Base-by-base conservation (phyloP, 1,140 invertebrate species). In the Oncopodura yosiiana region DNA sequence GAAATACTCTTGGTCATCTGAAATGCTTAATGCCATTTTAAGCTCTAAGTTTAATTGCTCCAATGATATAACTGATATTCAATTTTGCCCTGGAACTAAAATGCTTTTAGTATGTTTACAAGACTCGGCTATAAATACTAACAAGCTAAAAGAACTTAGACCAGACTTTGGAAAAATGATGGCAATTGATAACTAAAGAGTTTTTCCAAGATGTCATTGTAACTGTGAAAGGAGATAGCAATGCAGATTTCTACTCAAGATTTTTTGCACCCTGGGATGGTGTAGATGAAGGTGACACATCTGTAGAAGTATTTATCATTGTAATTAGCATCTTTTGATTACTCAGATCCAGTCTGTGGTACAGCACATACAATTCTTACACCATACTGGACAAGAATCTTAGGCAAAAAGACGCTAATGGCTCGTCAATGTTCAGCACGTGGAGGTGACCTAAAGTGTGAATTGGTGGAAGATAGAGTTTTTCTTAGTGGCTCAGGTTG, bases 261-360 rank as follows among this genome's bases (percentile, higher is more conserved):
- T 79, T 75, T 62, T 80, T 80, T 65, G 73, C 75, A 8, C 78
- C 78, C 1, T 81, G 76, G 77, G 65, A 68, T 63, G 78, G 78
- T 11, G 73, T 79, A 29, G 62, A 68, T 12, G 77, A 79, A n/a
- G n/a, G n/a, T n/a, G n/a, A n/a, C n/a, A n/a, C n/a, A n/a, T n/a
- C n/a, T n/a, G n/a, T n/a, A n/a, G n/a, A n/a, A n/a, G n/a, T n/a
- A n/a, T n/a, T n/a, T n/a, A n/a, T n/a, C n/a, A n/a, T n/a, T n/a
- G n/a, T n/a, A n/a, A n/a, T n/a, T n/a, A n/a, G n/a, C n/a, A n/a
- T n/a, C n/a, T n/a, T n/a, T n/a, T n/a, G n/a, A n/a, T n/a, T n/a
- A n/a, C n/a, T n/a, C n/a, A 65, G 77, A 45, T 45, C 78, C 78
- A 16, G 77, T 79, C 9, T 76, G 74, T 56, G 75, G 75, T 49